Evolutionary conservation across 2,113 vertebrate genomes (phyloP).

Genomic region (Rhizomys pruinosus): DNA sequence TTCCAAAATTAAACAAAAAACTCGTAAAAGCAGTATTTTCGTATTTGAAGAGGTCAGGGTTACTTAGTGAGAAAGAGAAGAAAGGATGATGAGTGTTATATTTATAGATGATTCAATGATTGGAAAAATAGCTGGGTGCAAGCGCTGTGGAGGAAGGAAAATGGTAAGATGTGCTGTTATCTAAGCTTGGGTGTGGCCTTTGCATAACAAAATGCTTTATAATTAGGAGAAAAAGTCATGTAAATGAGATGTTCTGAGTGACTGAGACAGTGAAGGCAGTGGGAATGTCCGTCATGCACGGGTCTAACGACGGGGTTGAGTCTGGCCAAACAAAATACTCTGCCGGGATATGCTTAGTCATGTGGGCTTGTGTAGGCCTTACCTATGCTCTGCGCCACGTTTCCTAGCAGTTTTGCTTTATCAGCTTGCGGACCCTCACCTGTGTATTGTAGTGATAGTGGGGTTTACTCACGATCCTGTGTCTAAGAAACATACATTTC

Average conservation of each 20-base stretch:
- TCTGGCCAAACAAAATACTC: neutral
- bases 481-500: no score
- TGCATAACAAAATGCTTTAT: neutral
- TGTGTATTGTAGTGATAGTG: no score
- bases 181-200: neutral
- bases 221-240: neutral
- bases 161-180: neutral
- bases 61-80: neutral
- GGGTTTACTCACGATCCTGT: no score
- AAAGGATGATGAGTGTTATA: neutral
- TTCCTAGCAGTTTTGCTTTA: no score
- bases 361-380: neutral
- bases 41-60: neutral
- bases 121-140: neutral
- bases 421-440: no score
- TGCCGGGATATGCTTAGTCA: neutral
- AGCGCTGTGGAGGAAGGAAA: neutral
- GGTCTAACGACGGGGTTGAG: neutral
- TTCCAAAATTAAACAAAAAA: neutral
- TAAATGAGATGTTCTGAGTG: slow-evolving; percentile 32
- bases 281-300: neutral
- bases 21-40: neutral
- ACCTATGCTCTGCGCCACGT: no score
- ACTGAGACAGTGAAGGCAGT: neutral
- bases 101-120: neutral